Conservation (phyloP, 2,888 invertebrate genomes). For the Pandemis cinnamomeana region DNA sequence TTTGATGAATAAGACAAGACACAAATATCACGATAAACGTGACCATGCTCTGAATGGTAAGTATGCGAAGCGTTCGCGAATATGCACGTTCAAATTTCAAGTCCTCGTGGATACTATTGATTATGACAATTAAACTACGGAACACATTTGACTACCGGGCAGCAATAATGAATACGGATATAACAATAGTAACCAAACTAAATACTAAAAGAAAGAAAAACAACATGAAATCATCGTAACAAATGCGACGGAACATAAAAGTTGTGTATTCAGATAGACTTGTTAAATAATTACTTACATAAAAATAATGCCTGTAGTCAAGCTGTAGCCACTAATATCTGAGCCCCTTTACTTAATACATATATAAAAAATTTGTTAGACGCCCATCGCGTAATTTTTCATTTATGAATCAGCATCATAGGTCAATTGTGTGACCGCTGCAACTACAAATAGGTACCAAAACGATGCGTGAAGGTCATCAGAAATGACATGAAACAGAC, state of each 20-base stretch:
- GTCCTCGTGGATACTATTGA: neutral
- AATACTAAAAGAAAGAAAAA: neutral
- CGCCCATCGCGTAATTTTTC: neutral
- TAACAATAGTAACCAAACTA: neutral
- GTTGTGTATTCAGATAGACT: neutral
- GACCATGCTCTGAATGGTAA: neutral
- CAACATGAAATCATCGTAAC: neutral
- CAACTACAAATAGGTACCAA: neutral
- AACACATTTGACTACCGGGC: neutral
- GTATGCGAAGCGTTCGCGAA: neutral
- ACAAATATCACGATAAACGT: neutral
- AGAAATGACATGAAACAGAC: neutral
- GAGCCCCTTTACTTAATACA: neutral
- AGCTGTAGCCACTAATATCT: neutral
- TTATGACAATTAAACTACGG: neutral
- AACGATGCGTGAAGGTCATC: slow-evolving; percentile 10
- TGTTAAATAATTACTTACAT: neutral
- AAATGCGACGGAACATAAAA: neutral
- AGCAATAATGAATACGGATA: neutral
- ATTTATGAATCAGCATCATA: neutral
- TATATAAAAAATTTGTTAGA: neutral
- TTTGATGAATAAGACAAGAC: neutral
- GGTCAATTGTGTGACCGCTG: neutral
- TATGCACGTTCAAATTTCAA: neutral
- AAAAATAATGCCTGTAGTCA: neutral